A percentile compares a stretch with the other conserved stretches of the same genome.
These are phyloP conservation scores for Paelopatides confundens DNA, from an alignment of 53 echinoderm and acorn worm species.

Conservation along the genomic window DNA sequence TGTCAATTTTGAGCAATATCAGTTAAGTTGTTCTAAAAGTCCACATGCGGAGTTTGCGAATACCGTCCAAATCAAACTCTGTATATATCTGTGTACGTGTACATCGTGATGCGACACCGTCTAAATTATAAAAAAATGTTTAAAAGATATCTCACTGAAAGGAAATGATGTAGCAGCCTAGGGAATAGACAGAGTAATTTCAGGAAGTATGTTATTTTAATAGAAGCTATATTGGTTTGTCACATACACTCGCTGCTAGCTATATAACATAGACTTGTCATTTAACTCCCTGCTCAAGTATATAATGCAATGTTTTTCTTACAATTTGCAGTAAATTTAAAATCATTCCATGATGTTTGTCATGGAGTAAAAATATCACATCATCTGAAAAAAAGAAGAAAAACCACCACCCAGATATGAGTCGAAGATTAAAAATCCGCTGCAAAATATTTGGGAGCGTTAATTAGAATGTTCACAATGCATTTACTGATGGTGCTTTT, in stretches of 20 bases:
- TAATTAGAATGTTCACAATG: background rate
- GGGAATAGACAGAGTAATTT: conserved; percentile 1
- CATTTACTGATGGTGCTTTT: too few relatives aligned
- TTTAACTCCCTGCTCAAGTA: too few relatives aligned
- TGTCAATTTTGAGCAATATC: too few relatives aligned
- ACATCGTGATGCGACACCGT: too few relatives aligned
- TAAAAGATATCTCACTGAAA: background rate
- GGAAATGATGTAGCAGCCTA: background rate
- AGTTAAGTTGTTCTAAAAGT: too few relatives aligned
- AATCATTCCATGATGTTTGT: background rate
- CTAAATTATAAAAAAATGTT: background rate
- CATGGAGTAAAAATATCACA: background rate
- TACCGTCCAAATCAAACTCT: too few relatives aligned
- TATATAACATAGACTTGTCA: background rate
- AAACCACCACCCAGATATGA: background rate
- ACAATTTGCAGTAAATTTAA: background rate
- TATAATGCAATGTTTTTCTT: background rate
- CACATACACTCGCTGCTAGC: background rate
- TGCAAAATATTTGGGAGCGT: background rate
- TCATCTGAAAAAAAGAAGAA: background rate
- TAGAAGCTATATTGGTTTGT: background rate
- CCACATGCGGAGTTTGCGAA: too few relatives aligned
- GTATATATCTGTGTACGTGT: too few relatives aligned
- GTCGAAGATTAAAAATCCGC: background rate
- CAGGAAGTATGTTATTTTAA: conserved; percentile 8